Conservation (phyloP, 2,888 invertebrate species). For the Sesamia inferens region DNA sequence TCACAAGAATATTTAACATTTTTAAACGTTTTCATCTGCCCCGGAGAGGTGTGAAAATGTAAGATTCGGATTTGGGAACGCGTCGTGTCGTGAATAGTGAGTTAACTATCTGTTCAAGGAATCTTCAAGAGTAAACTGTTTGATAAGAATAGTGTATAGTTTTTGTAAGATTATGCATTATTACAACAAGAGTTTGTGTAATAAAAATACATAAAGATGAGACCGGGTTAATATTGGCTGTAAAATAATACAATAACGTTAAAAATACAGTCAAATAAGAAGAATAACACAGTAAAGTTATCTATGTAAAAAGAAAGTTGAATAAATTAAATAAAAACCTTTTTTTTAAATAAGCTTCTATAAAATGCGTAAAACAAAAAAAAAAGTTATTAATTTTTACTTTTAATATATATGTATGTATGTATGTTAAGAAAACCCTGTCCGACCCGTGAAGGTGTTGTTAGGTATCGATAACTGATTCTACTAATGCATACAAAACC, state of each 20-base stretch:
- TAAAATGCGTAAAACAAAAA: too few species aligned
- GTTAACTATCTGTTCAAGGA: not conserved
- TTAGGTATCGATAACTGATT: too few species aligned
- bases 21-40: constrained; percentile 49
- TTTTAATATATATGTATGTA: too few species aligned
- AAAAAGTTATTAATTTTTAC: too few species aligned
- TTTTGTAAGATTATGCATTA: not conserved
- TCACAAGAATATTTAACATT: constrained; percentile 23
- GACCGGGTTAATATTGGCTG: not conserved
- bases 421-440: too few species aligned
- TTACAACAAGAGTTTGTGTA: not conserved
- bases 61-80: constrained; percentile 6
- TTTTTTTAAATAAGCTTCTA: too few species aligned
- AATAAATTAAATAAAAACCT: too few species aligned
- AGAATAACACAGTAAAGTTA: not conserved
- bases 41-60: constrained; percentile 27
- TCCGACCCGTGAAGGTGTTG: too few species aligned
- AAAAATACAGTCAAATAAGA: not conserved
- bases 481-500: too few species aligned
- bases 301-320: not conserved
- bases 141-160: not conserved
- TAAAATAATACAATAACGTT: not conserved
- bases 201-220: not conserved
- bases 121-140: not conserved
- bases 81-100: constrained; percentile 1